Base-by-base conservation (phyloP, 2,888 invertebrate species). In the Charanyca ferruginea region DNA sequence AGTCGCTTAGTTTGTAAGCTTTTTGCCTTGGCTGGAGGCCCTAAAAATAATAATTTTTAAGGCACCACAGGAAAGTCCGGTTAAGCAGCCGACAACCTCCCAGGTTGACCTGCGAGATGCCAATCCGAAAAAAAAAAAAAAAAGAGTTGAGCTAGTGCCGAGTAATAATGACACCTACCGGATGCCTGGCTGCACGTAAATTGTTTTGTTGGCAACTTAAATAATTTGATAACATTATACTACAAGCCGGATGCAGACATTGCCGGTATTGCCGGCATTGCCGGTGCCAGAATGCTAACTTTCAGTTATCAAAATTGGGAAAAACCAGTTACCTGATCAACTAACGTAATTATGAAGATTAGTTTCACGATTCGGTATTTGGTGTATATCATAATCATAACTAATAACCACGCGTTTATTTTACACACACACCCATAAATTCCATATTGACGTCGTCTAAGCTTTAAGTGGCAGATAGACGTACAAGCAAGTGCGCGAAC, bases 81-180 rank as follows among this genome's bases (percentile, higher is more conserved):
- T n/a, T n/a, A n/a, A n/a, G n/a, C n/a, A n/a, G n/a, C n/a, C n/a
- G n/a, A n/a, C n/a, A n/a, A n/a, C n/a, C n/a, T n/a, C n/a, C n/a
- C n/a, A n/a, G n/a, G n/a, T n/a, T n/a, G n/a, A n/a, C n/a, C n/a
- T n/a, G n/a, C n/a, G n/a, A n/a, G n/a, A n/a, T n/a, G n/a, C n/a
- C n/a, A n/a, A n/a, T n/a, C n/a, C n/a, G n/a, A n/a, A n/a, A n/a
- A n/a, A n/a, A n/a, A n/a, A n/a, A n/a, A n/a, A n/a, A n/a, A n/a
- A n/a, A n/a, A n/a, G 83, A 85, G 81, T 80, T 81, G 75, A 76
- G 73, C 83, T 66, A 78, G 83, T n/a, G n/a, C n/a, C n/a, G n/a
- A n/a, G n/a, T 77, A 69, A 76, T 77, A 79, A 82, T 79, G 79
- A 84, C 82, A 84, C 70, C 81, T 78, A 83, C 85, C 86, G 87